Evolutionary conservation across 2,888 invertebrate species (phyloP).

Genomic region (Drosophila seclusa): DNA sequence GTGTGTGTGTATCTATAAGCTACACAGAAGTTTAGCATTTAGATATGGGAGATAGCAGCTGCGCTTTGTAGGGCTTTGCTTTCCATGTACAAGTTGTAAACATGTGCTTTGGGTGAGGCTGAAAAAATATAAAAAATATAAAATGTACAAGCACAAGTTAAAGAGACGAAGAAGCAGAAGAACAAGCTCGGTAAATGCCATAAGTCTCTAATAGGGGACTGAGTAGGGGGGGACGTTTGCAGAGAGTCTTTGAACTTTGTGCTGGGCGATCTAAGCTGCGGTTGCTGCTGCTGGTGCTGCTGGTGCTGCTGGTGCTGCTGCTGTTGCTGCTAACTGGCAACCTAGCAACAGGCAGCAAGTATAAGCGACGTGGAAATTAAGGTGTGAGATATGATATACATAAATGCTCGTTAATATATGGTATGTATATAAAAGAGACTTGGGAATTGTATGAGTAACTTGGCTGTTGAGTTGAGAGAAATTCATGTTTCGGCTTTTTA

Average conservation of each 20-base stretch:
- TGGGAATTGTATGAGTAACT: neutral
- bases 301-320: neutral
- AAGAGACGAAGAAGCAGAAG: conserved; percentile 5
- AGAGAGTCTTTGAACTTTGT: conserved; percentile 56
- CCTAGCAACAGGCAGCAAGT: conserved; percentile 43
- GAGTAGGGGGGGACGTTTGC: neutral
- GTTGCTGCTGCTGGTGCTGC: neutral
- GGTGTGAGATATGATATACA: conserved; percentile 32
- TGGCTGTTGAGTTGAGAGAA: neutral
- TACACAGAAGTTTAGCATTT: conserved; percentile 70
- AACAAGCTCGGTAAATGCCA: conserved; percentile 13
- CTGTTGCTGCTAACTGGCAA: conserved; percentile 6
- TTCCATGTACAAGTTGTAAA: conserved; percentile 57
- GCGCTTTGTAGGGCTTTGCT: conserved; percentile 66
- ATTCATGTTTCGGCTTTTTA: neutral
- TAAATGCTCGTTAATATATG: neutral
- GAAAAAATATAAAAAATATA: conserved; percentile 27
- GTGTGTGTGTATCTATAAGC: conserved; percentile 62
- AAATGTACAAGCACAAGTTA: conserved; percentile 3
- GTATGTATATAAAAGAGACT: neutral
- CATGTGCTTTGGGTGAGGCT: conserved; percentile 52
- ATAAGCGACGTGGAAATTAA: neutral
- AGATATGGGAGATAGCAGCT: conserved; percentile 72
- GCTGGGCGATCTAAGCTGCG: conserved; percentile 29
- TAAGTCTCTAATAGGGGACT: conserved; percentile 5